Base-by-base conservation (phyloP, 2,113 vertebrate genomes). In the Chaenocephalus aceratus region DNA sequence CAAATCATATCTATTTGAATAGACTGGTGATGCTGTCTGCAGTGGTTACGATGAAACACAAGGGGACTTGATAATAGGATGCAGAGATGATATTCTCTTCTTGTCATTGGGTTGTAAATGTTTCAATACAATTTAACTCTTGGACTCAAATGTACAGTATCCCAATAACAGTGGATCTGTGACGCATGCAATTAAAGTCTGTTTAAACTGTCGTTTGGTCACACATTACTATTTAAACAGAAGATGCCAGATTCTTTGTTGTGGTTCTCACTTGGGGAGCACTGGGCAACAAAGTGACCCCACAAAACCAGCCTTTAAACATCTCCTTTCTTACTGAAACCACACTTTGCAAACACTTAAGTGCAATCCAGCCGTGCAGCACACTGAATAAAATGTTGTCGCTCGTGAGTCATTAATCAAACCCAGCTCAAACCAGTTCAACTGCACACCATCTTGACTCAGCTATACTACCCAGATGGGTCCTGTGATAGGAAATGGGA, bases 401-500 rank as follows among this genome's bases (percentile, higher is more conserved):
- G 18, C 84, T 85, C 79, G 69, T 52, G 80, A 91, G 75, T 68
- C 84, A 86, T 90, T 79, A 92, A 89, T 89, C 84, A 86, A 89
- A 79, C 73, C 73, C 63, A 18, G 58, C 58, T 82, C 62, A 5
- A 79, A 82, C 36, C 48, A 23, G 41, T 66, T 86, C 73, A 58
- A 44, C 65, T 63, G 13, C 41, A 15, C 72, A 80, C 46, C 88
- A 70, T 79, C 86, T 92, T 85, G 79, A 92, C 90, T 92, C 81
- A 75, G 81, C 85, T 85, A 66, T 75, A 79, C 59, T 74, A 56
- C 75, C 73, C 75, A 86, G 83, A 84, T 86, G 15, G 26, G 79
- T 83, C 66, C 87, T 65, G 69, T 48, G 77, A 80, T 87, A 80
- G 89, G 78, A 92, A 93, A 93, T 93, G 76, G 82, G 86, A 93